phyloP scores from a whole-genome alignment of 1,140 invertebrate species.

The Triops longicaudatus region DNA sequence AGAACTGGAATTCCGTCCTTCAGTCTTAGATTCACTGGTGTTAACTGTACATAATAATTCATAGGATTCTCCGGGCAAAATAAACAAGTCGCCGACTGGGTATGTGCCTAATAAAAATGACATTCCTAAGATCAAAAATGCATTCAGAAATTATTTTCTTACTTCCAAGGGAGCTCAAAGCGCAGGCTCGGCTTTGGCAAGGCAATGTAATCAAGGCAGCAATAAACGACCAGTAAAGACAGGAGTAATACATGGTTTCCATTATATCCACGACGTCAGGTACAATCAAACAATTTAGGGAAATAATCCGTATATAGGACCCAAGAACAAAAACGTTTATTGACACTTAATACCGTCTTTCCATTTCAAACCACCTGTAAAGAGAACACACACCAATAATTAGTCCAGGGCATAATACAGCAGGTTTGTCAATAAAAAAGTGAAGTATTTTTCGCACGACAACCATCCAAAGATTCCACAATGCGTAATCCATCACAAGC shows the following conservation, averaged over 20 bases:
- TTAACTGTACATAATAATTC: constrained; percentile 45
- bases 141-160: neutral
- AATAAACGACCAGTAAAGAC: neutral
- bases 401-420: neutral
- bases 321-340: neutral
- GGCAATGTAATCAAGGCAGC: neutral
- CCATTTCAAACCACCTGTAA: neutral
- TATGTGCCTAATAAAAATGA: constrained; percentile 40
- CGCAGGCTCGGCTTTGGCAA: neutral
- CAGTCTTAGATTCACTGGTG: constrained; percentile 36
- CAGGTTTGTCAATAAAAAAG: neutral
- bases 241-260: neutral
- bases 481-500: too few relatives aligned
- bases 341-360: neutral
- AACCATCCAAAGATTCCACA: too few relatives aligned
- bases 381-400: neutral
- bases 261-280: neutral
- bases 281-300: neutral
- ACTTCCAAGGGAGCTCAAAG: neutral
- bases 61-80: constrained; percentile 43
- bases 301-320: neutral
- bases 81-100: constrained; percentile 45
- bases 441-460: neutral
- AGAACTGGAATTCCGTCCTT: constrained; percentile 40
- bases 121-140: neutral